These are phyloP conservation scores for Phodopus roborovskii DNA, from an alignment of 2,113 vertebrate genomes.

Conservation along the genomic window DNA sequence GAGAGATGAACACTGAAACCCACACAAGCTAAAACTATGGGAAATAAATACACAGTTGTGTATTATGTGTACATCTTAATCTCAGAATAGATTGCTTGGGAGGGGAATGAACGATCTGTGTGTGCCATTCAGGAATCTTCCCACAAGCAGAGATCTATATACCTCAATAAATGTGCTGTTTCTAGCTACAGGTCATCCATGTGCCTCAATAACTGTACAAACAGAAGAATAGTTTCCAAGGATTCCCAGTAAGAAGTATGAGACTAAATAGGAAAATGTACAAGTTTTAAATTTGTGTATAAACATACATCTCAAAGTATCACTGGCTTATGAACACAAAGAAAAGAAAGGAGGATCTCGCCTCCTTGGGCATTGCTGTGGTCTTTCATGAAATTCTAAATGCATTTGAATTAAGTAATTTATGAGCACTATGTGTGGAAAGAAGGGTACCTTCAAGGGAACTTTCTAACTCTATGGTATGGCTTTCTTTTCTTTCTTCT, in stretches of 20 bases:
- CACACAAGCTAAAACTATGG: neutral
- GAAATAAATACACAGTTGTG: neutral
- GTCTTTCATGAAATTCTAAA: neutral
- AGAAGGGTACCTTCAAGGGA: neutral
- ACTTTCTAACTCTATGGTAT: neutral
- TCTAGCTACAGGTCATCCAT: neutral
- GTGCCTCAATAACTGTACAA: neutral
- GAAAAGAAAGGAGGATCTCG: neutral
- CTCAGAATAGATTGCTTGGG: neutral
- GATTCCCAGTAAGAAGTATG: neutral
- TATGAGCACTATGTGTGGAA: neutral
- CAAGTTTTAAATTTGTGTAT: neutral
- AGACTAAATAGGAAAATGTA: conserved; percentile 30
- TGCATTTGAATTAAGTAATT: neutral
- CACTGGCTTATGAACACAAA: neutral
- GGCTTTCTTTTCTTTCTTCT: neutral
- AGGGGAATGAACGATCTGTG: neutral
- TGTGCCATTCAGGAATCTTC: neutral
- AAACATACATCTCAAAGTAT: neutral
- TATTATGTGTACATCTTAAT: neutral
- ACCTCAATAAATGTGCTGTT: neutral
- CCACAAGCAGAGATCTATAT: neutral
- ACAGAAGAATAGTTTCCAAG: neutral
- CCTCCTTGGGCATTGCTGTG: neutral
- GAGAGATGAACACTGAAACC: neutral